Percentiles rank a stretch among this genome's conserved stretches.
phyloP scores from a whole-genome alignment of 2,888 invertebrate genomes.

The Aphodius sticticus region DNA sequence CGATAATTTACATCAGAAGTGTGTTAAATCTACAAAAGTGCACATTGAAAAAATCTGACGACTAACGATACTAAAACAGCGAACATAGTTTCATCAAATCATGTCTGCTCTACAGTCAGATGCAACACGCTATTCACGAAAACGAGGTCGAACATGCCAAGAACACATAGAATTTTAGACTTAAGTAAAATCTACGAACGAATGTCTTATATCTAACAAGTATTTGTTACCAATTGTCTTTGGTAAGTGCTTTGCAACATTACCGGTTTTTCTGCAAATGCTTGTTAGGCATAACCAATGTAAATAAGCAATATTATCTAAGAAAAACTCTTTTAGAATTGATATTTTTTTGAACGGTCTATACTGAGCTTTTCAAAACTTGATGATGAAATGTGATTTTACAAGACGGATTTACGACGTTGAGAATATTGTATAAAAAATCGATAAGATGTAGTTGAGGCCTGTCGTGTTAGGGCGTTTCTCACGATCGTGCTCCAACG shows the following conservation, averaged over 20 bases:
- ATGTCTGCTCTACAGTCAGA: neutral
- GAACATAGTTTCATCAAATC: neutral
- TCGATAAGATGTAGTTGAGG: neutral
- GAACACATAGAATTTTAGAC: neutral
- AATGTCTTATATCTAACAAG: neutral
- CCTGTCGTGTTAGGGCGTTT: neutral
- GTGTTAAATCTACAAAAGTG: neutral
- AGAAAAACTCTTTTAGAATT: conserved; percentile 15
- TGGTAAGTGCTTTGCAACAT: neutral
- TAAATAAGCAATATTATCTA: conserved; percentile 25
- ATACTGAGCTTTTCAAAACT: conserved; percentile 21
- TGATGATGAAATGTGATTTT: conserved; percentile 11
- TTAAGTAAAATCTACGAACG: neutral
- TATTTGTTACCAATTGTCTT: neutral
- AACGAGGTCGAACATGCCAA: neutral
- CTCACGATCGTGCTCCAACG: neutral
- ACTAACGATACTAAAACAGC: no score
- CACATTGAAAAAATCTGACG: neutral
- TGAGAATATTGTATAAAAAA: neutral
- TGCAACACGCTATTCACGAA: neutral
- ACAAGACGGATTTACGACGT: conserved; percentile 7
- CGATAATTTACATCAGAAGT: neutral
- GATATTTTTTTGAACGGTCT: conserved; percentile 25
- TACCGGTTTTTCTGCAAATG: neutral
- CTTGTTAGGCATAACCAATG: conserved; percentile 8